Base-by-base conservation (phyloP, 2,113 vertebrate species). In the Muscicapa adusta region DNA sequence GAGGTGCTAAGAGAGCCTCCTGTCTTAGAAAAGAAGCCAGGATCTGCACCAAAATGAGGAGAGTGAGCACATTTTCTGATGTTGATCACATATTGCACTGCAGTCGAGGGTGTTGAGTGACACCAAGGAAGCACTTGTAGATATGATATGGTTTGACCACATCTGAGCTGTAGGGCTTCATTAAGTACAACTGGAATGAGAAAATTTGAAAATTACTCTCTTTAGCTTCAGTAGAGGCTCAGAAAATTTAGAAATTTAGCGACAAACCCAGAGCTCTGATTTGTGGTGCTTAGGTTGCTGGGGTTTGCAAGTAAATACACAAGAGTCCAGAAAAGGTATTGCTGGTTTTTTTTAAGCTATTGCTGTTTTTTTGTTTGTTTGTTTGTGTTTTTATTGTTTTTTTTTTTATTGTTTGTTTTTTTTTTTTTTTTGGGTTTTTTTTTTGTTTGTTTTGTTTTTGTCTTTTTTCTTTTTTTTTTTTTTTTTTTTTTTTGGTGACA, bases 101-200 rank as follows among this genome's bases (percentile, higher is more conserved):
- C 48, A 34, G 9, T 34, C 1, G 3, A 31, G 22, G 45, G 9
- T 33, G 34, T 26, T n/a, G 23, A 60, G 28, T 17, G 17, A 67
- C 28, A 7, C 20, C n/a, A 28, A 63, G 54, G 38, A 80, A 74
- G 17, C 10, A 14, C 10, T 29, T 53, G 26, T 2, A 31, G 18
- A 13, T 36, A 24, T 43, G 36, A 18, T 57, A 8, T 10, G 6
- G 20, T 63, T 74, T 91, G 26, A 10, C 33, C 22, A 6, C 3
- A 25, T 72, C 53, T 40, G 42, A 31, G 3, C 62, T 45, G 36
- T 13, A 28, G 13, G 43, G 18, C n/a, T 82, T 10, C 0, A 0
- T 56, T 51, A 33, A 67, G 5, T 61, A 28, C 14, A 53, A 12
- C 0, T 40, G 33, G 79, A 53, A 62, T 60, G 36, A 71, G 26